A percentile compares a stretch with the other conserved stretches of the same genome.
Evolutionary conservation across 1,140 invertebrate genomes (phyloP).

Genomic region (Phortica variegata): DNA sequence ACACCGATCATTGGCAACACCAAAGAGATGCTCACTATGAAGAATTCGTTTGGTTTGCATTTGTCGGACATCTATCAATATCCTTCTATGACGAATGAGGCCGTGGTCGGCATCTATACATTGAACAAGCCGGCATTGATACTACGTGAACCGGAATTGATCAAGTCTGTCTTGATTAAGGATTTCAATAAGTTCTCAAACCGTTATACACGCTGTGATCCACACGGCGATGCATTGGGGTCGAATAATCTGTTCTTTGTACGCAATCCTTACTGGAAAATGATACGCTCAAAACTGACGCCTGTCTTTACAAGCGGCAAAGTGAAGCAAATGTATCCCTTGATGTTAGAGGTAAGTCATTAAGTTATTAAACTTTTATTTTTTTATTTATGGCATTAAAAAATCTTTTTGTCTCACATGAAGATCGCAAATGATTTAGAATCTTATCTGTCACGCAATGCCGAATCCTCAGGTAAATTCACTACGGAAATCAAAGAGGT

Average conservation of each 20-base stretch:
- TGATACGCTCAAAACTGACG: constrained; percentile 59
- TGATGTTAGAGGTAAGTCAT: constrained; percentile 53
- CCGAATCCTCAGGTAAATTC: background rate
- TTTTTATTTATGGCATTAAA: background rate
- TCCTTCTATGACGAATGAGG: constrained; percentile 30
- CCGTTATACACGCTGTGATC: constrained; percentile 33
- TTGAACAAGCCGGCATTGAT: constrained; percentile 57
- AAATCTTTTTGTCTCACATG: too few species aligned
- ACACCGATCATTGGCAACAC: constrained; percentile 42
- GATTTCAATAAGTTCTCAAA: constrained; percentile 56
- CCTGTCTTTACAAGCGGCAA: constrained; percentile 62
- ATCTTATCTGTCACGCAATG: constrained; percentile 8
- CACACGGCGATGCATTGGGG: constrained; percentile 35
- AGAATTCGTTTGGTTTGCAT: constrained; percentile 33
- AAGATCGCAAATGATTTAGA: constrained; percentile 39
- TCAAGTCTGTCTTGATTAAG: constrained; percentile 60
- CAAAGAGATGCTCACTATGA: constrained; percentile 21
- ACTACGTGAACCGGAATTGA: constrained; percentile 59
- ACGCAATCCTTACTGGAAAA: constrained; percentile 58
- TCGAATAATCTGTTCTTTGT: constrained; percentile 48
- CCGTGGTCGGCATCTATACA: constrained; percentile 57
- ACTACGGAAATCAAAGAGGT: constrained; percentile 57
- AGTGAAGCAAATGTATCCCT: constrained; percentile 61
- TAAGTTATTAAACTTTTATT: background rate
- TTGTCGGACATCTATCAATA: constrained; percentile 39